These are phyloP conservation scores for Hippocampus abdominalis DNA, from an alignment of 2,113 vertebrate species.

Conservation along the genomic window DNA sequence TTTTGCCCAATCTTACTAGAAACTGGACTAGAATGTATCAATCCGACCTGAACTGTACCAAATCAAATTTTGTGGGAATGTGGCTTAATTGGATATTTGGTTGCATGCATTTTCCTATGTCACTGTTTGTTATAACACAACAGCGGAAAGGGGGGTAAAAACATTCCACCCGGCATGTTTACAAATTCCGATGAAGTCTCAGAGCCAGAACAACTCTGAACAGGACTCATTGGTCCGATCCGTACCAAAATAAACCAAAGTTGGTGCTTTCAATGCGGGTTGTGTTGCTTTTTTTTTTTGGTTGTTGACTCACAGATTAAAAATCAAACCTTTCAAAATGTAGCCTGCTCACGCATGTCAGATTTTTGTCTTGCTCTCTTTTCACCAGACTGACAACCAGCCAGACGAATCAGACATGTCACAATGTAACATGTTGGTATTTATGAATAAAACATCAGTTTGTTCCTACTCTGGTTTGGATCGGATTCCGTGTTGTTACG, in stretches of 20 bases:
- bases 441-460: slow-evolving; percentile 60
- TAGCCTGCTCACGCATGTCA: background rate
- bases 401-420: slow-evolving; percentile 44
- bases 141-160: background rate
- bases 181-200: background rate
- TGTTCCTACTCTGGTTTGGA: slow-evolving; percentile 49
- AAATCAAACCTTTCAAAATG: background rate
- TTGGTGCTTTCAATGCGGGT: background rate
- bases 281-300: background rate
- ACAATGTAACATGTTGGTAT: slow-evolving; percentile 29
- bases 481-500: slow-evolving; percentile 34
- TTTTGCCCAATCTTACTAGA: background rate
- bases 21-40: background rate
- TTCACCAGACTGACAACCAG: slow-evolving; percentile 57
- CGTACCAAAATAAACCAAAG: background rate
- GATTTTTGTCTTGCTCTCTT: slow-evolving; percentile 8
- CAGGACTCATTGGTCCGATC: background rate
- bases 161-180: background rate
- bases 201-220: background rate
- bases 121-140: background rate
- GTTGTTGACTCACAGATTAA: background rate
- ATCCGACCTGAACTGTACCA: background rate
- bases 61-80: background rate
- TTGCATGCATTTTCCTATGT: background rate
- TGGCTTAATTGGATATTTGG: background rate